Evolutionary conservation across 2,888 invertebrate species (phyloP), one percentile per base, ranked within the genome.

Genomic region (Drosophila tripunctata): DNA sequence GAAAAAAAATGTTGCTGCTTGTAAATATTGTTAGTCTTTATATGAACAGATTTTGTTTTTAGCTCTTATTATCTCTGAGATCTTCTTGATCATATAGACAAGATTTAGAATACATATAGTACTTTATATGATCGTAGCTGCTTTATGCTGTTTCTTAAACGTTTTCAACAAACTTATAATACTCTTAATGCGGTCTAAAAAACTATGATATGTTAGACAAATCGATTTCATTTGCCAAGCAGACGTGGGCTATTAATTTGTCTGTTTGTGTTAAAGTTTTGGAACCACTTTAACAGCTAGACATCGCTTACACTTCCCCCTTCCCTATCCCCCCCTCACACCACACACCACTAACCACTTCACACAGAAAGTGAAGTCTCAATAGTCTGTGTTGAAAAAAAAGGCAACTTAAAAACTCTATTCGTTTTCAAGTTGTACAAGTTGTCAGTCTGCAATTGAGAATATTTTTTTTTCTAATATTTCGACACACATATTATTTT

Each of bases 221-320:
- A 82, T 87, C 72, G 87, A 71, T 75, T 78, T 81, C 78, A 87
- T 80, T 82, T 70, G 84, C 62, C 62, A 64, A 63, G 45, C 12
- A 67, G 84, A 82, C 82, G 51, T 77, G 72, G 72, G 75, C 81
- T 75, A 82, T 84, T 86, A 80, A 86, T 84, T 80, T 75, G 63
- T 65, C 52, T 62, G 56, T 57, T n/a, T 61, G 64, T 60, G 63
- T 66, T 56, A 66, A 50, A 64, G 68, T 65, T 67, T 64, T 27
- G 65, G 57, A 62, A 66, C 52, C 60, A 64, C 66, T 57, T 57
- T 54, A 41, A 45, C 40, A 22, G 35, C 21, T 19, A 33, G 12
- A 33, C n/a, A n/a, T n/a, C 33, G 4, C 12, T 31, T 8, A 10
- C n/a, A 10, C 12, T 1, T 8, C 5, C 35, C 27, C 35, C 12